These are phyloP conservation scores for Ligdia adustata DNA, from an alignment of 2,888 invertebrate species.

Conservation along the genomic window DNA sequence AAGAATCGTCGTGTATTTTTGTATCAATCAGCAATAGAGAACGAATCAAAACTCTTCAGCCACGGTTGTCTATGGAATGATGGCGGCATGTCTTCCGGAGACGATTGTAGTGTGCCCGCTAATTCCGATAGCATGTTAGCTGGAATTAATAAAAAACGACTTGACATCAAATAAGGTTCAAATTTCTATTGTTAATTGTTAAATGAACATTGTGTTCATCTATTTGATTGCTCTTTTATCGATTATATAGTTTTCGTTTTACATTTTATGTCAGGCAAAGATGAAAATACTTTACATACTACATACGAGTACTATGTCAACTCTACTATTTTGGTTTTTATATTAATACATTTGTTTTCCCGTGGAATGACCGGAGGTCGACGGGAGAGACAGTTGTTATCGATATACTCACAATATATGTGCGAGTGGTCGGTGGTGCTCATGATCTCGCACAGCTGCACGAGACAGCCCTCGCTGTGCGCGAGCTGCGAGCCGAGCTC, in stretches of 20 bases:
- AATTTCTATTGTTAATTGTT: too few relatives aligned
- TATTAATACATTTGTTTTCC: too few relatives aligned
- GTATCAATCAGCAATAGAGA: conserved; percentile 59
- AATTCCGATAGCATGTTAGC: conserved; percentile 67
- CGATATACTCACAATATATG: conserved; percentile 55
- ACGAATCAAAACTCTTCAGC: conserved; percentile 62
- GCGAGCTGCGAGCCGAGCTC: conserved; percentile 50
- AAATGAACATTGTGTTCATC: too few relatives aligned
- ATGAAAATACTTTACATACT: too few relatives aligned
- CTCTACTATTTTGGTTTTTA: too few relatives aligned
- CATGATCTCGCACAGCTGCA: conserved; percentile 53
- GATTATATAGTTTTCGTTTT: too few relatives aligned
- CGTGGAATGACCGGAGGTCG: too few relatives aligned
- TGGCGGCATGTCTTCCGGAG: conserved; percentile 60
- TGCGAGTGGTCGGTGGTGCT: conserved; percentile 33
- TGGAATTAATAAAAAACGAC: conserved; percentile 41
- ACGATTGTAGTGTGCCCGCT: conserved; percentile 52
- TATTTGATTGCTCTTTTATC: too few relatives aligned
- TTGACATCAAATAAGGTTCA: conserved; percentile 4
- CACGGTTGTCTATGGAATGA: conserved; percentile 59
- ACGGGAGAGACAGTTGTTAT: too few relatives aligned
- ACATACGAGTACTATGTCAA: too few relatives aligned
- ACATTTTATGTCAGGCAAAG: too few relatives aligned
- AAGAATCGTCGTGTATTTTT: too few relatives aligned
- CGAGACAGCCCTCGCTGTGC: conserved; percentile 58